Evolutionary conservation across 2,113 vertebrate species (phyloP), one percentile per base, ranked within the genome.

Genomic region (Butorides virescens): DNA sequence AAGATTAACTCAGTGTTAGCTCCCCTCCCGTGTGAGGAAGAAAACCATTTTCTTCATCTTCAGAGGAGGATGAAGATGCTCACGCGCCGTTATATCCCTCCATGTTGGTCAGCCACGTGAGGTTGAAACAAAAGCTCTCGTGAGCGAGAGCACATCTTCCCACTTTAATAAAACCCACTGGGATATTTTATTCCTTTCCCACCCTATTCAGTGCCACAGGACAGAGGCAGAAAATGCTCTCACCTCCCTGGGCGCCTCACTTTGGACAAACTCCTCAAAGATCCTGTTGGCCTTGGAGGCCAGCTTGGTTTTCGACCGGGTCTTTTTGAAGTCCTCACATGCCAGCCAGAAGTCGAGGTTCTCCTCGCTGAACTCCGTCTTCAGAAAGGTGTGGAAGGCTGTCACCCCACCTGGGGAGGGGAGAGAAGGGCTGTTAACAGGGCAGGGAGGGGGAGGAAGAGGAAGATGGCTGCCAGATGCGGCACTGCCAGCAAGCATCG

Each of bases 331-430:
- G 63, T 99, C 99, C 89, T 99, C 99, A 0, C 99, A 99, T 9
- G 99, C 99, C 88, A 99, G 97, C 98, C 99, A 99, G 97, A 99
- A 99, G 30, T 99, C 99, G 1, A 99, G 98, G 97, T 99, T 99
- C 98, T 99, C 99, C 96, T 99, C 99, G 0, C 99, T 99, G 95
- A 99, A 99, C 93, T 99, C 99, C 0, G 99, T 99, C 86, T 99
- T 98, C 65, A 99, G 97, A 94, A 99, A 99, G 50, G 98, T 97
- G 12, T 98, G 98, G 97, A 99, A 99, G 58, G 99, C 98, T 1
- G 98, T 98, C 91, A 99, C 96, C 52, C 99, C 99, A 92, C 98
- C 99, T 99, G 98, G 34, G 68, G 55, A 70, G 34, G 30, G 77
- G 30, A 80, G 63, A 86, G 88, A 91, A 95, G 74, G 86, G 29